These are phyloP conservation scores for Aphidius gifuensis DNA, from an alignment of 1,140 invertebrate species.

Conservation along the genomic window DNA sequence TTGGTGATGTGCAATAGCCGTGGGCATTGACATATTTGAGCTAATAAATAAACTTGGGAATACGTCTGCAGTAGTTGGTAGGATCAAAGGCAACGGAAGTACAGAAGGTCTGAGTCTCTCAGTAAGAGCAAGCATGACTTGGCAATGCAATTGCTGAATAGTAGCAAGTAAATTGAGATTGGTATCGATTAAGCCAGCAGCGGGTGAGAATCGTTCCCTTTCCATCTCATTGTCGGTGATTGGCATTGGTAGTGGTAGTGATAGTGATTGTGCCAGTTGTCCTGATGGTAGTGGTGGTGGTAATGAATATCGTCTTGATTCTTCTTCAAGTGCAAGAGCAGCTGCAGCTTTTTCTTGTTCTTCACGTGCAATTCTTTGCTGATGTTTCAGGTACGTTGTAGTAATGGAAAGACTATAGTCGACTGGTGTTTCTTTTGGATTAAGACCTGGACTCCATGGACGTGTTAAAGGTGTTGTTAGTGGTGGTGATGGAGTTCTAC, in stretches of 20 bases:
- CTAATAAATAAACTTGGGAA: constrained; percentile 31
- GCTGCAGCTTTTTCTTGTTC: constrained; percentile 34
- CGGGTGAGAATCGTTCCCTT: constrained; percentile 40
- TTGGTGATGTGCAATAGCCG: constrained; percentile 32
- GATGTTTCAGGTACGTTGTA: constrained; percentile 80
- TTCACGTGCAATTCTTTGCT: constrained; percentile 57
- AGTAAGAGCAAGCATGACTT: constrained; percentile 52
- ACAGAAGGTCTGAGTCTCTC: constrained; percentile 47
- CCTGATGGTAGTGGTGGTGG: background rate
- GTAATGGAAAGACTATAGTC: constrained; percentile 83
- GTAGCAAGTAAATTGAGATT: constrained; percentile 52
- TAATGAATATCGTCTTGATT: background rate
- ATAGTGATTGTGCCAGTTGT: background rate
- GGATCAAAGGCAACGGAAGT: constrained; percentile 36
- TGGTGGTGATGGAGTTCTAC: constrained; percentile 47
- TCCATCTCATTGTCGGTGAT: constrained; percentile 30
- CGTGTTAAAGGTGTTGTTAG: constrained; percentile 38
- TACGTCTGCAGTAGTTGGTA: constrained; percentile 35
- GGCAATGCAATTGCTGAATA: constrained; percentile 52
- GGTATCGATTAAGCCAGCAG: constrained; percentile 50
- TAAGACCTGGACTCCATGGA: constrained; percentile 46
- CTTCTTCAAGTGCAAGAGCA: constrained; percentile 25
- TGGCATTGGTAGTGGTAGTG: constrained; percentile 7
- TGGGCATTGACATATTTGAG: constrained; percentile 35
- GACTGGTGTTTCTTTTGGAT: constrained; percentile 55